These are phyloP conservation scores for Dendrophyllia cribrosa DNA, from an alignment of 64 coral and sea anemone genomes.

Conservation along the genomic window DNA sequence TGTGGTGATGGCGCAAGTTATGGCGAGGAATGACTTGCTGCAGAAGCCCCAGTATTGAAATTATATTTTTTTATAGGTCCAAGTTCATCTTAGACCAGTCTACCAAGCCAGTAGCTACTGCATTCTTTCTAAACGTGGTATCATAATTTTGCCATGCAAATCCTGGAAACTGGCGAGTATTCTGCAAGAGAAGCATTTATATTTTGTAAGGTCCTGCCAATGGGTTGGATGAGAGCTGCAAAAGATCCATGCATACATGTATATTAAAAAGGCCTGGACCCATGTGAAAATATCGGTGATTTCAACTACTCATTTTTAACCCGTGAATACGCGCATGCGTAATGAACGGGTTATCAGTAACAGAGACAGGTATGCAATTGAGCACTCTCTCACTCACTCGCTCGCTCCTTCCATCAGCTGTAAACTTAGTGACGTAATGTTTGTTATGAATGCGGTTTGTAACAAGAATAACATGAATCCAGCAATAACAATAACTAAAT, in stretches of 20 bases:
- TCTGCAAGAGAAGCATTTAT: not conserved
- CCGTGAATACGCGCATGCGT: too few relatives aligned
- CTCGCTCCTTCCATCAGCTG: too few relatives aligned
- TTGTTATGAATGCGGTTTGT: too few relatives aligned
- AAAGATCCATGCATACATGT: not conserved
- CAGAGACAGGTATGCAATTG: too few relatives aligned
- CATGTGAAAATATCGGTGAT: constrained; percentile 1
- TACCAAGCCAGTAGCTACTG: not conserved
- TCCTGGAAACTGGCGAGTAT: not conserved
- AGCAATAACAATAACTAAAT: too few relatives aligned
- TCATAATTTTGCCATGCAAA: not conserved
- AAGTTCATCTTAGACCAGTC: constrained; percentile 12
- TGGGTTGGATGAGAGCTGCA: not conserved
- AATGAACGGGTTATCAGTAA: too few relatives aligned
- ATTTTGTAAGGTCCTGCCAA: not conserved
- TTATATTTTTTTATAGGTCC: not conserved
- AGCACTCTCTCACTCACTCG: too few relatives aligned
- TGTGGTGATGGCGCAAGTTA: not conserved
- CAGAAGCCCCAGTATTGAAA: not conserved
- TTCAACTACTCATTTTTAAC: not conserved
- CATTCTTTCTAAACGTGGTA: not conserved
- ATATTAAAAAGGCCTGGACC: not conserved
- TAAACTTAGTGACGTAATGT: too few relatives aligned
- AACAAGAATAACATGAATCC: too few relatives aligned
- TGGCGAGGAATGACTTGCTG: not conserved